Evolutionary conservation across 2,113 vertebrate genomes (phyloP), one percentile per base, ranked within the genome.

Genomic region (Oenanthe oenanthe): DNA sequence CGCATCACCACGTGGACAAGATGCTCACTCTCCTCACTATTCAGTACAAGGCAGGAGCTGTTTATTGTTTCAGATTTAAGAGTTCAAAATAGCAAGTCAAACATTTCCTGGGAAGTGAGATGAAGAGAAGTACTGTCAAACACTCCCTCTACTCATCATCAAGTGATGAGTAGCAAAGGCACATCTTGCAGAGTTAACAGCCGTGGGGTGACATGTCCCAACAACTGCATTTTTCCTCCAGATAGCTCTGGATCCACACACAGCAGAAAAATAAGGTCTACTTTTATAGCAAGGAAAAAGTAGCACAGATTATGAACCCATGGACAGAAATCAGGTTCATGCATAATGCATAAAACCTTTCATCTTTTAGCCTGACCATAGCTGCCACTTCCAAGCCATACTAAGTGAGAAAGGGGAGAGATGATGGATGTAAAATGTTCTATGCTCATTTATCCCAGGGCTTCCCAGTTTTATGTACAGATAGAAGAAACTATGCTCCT

Each of bases 31-130:
- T 53, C 13, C 0, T 3, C n/a, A 17, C 60, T 74, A 32, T 32
- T 57, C 90, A 54, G 29, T 34, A 61, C 18, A 57, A 61, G 24
- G 38, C 54, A 81, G 62, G 31, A 82, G 45, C 34, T 68, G 26
- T 67, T 88, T 40, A 85, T 47, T 85, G 74, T 80, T 92, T 92
- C 70, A 75, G 34, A 58, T 53, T 53, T 68, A 84, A 78, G 70
- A 92, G 76, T 80, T 73, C 28, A 74, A 96, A 92, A 75, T 12
- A 60, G 56, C 45, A 94, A 86, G 73, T 58, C 63, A 72, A 81
- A 83, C 1, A 88, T 74, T 91, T 89, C 54, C 74, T 66, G 36
- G 43, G 42, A 88, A 51, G 47, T 29, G 43, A 85, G 76, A 56
- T 54, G 40, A 78, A 38, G 32, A 86, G 40, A 62, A 92, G 20